Conservation (phyloP, 1,140 invertebrate species). For the Ridgeia piscesae region DNA sequence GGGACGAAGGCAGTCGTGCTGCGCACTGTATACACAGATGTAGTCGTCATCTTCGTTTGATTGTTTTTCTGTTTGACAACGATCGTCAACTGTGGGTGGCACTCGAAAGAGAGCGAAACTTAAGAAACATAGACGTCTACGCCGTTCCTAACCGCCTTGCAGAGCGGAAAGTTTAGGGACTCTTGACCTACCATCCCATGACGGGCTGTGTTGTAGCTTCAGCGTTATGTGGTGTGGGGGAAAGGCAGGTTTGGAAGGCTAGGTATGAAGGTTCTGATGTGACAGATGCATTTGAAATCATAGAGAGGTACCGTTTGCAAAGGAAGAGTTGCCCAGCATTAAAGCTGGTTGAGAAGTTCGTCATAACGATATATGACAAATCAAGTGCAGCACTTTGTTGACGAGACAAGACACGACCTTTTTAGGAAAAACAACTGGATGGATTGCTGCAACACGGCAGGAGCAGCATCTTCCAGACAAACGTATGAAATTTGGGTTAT, state of each 20-base stretch:
- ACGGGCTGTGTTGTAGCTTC: conserved; percentile 25
- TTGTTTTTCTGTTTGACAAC: too few relatives aligned
- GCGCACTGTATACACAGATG: too few relatives aligned
- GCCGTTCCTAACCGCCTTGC: background rate
- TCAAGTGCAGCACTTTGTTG: conserved; percentile 25
- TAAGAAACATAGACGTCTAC: conserved; percentile 10
- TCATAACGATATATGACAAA: conserved; percentile 31
- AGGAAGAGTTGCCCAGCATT: conserved; percentile 20
- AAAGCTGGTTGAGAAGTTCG: conserved; percentile 32
- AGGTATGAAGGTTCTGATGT: conserved; percentile 37
- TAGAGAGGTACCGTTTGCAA: conserved; percentile 19
- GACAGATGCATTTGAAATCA: conserved; percentile 31
- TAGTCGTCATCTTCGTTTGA: too few relatives aligned
- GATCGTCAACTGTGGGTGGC: too few relatives aligned
- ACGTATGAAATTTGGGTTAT: background rate
- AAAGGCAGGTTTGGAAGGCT: conserved; percentile 37
- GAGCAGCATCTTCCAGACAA: background rate
- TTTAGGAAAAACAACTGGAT: background rate
- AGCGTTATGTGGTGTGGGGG: conserved; percentile 34
- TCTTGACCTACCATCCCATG: background rate
- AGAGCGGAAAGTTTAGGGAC: background rate
- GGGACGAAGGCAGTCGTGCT: too few relatives aligned
- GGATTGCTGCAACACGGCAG: background rate
- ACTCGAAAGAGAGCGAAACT: conserved; percentile 32
- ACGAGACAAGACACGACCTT: conserved; percentile 30